Evolutionary conservation across 2,797 vertebrate species (phyloP).

Genomic region (Notoglanidium macrostoma): DNA sequence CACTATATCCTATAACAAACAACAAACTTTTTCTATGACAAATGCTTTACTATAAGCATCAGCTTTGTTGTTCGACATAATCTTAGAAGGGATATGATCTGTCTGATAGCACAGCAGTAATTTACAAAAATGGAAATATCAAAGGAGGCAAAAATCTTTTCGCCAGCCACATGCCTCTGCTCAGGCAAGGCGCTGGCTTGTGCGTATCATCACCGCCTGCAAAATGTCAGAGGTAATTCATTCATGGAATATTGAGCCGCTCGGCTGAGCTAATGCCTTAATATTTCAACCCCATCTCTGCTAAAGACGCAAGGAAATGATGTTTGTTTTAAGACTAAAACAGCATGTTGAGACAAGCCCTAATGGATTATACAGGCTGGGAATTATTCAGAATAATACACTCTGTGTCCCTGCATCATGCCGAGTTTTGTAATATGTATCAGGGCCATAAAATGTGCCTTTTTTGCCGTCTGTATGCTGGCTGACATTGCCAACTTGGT

Average conservation of each 20-base stretch:
- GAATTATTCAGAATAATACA: constrained; percentile 35
- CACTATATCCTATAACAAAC: not conserved
- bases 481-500: not conserved
- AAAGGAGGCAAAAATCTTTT: constrained; percentile 34
- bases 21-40: not conserved
- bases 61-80: not conserved
- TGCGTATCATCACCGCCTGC: constrained; percentile 62
- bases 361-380: constrained; percentile 67
- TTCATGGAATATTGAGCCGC: constrained; percentile 69
- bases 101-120: constrained; percentile 17
- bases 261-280: constrained; percentile 66
- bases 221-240: constrained; percentile 76
- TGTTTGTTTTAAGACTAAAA: constrained; percentile 70
- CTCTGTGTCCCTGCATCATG: constrained; percentile 35
- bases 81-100: constrained; percentile 3
- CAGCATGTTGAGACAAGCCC: constrained; percentile 62
- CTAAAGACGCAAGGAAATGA: constrained; percentile 64
- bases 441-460: constrained; percentile 20
- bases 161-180: constrained; percentile 25
- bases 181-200: not conserved
- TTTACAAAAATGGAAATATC: constrained; percentile 42
- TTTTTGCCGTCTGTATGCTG: not conserved
- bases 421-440: constrained; percentile 22
- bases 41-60: not conserved
- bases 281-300: constrained; percentile 72